Conservation (phyloP, 2,888 invertebrate genomes). For the Dendrolimus pini region DNA sequence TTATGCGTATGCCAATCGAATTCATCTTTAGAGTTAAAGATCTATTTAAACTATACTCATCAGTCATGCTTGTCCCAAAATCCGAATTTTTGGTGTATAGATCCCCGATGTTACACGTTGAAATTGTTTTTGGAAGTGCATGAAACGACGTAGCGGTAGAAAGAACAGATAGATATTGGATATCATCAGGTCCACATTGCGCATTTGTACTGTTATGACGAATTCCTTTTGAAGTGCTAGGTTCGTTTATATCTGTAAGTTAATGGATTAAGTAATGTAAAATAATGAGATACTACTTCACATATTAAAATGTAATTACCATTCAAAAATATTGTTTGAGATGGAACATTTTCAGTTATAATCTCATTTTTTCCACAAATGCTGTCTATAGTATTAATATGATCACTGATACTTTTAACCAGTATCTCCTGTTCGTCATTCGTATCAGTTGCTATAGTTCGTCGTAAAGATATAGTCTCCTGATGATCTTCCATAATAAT, state of each 20-base stretch:
- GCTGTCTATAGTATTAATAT: slow-evolving; percentile 28
- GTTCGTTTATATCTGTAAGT: slow-evolving; percentile 60
- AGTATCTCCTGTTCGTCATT: slow-evolving; percentile 26
- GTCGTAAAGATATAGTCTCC: slow-evolving; percentile 43
- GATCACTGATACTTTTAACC: slow-evolving; percentile 27
- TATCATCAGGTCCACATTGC: slow-evolving; percentile 58
- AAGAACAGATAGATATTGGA: slow-evolving; percentile 23
- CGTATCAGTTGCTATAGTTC: slow-evolving; percentile 43
- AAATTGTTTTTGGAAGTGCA: slow-evolving; percentile 29
- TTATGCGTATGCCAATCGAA: slow-evolving; percentile 36
- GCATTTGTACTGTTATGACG: slow-evolving; percentile 53
- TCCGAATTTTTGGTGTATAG: slow-evolving; percentile 24
- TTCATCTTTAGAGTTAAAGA: slow-evolving; percentile 23
- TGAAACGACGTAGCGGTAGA: slow-evolving; percentile 40
- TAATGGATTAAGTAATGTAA: neutral
- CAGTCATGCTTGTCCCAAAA: slow-evolving; percentile 31
- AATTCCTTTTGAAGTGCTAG: slow-evolving; percentile 66
- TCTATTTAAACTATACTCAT: slow-evolving; percentile 15
- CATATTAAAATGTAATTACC: slow-evolving; percentile 28
- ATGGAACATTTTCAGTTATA: slow-evolving; percentile 32
- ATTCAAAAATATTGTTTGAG: slow-evolving; percentile 51
- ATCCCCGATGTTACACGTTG: slow-evolving; percentile 37
- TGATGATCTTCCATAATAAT: slow-evolving; percentile 41
- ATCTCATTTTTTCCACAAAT: slow-evolving; percentile 24
- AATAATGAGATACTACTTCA: neutral